Base-by-base conservation (phyloP, 1,140 invertebrate genomes). In the Neelides sp. region DNA sequence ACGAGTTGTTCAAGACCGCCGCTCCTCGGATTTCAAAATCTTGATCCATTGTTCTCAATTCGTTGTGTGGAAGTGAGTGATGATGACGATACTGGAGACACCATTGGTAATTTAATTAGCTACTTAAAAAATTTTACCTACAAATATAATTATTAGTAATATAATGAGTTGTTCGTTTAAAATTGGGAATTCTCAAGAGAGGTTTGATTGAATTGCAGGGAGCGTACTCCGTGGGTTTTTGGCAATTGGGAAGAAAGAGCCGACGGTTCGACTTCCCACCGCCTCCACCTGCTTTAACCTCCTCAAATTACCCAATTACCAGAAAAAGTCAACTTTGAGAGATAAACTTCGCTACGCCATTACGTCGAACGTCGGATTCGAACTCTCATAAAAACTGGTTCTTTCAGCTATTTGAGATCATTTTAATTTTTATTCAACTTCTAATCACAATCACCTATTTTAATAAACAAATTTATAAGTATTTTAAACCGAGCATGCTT, bases 221-320 rank as follows among this genome's bases (percentile, higher is more conserved):
- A 94, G 89, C 65, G 92, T 99, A 0, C 84, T 99, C 45, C 78
- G 95, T 52, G 95, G 94, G 40, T 98, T 99, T 68, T 94, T 99
- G 62, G 95, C 94, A 23, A 94, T 99, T 61, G 73, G 87, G 27
- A 94, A 92, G 64, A 88, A 88, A 64, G 92, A 97, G 70, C 91
- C 94, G 0, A 80, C 93, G 41, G 89, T 93, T 65, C 77, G 95
- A 26, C 75, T 99, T 28, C 96, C 95, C 22, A 98, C 96, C 0
- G 95, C 93, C 0, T 98, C 95, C 0, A 99, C 96, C 0, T 99
- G 96, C 67, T 99, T 99, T 69, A 99, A 99, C 72, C 75, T 99
- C 23, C 75, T 99, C 12, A 99, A 98, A 67, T 71, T 99, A 61
- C 96, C 96, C 45, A 98, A 98, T 69, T 99, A 99, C 68, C 90